These are phyloP conservation scores for Platalea minor DNA, from an alignment of 2,797 vertebrate genomes.

Conservation along the genomic window DNA sequence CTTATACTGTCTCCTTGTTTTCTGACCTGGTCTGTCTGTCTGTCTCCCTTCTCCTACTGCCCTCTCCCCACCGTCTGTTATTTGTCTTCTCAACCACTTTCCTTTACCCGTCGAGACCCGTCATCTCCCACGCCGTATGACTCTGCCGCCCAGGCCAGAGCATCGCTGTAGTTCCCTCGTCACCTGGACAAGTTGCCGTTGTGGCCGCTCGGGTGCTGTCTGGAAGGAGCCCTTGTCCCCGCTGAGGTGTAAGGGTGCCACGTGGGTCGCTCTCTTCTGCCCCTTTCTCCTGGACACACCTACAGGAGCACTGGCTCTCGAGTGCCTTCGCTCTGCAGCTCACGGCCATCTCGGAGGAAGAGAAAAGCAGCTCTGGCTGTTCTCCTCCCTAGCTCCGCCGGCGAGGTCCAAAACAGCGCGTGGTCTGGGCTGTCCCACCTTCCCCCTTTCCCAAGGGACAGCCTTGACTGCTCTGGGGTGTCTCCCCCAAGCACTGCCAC, in stretches of 20 bases:
- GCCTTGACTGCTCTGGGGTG: neutral
- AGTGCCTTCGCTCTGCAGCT: neutral
- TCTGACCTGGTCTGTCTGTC: neutral
- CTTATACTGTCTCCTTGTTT: neutral
- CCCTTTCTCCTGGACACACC: neutral
- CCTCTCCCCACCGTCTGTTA: neutral
- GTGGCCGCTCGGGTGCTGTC: neutral
- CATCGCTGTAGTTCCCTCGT: neutral
- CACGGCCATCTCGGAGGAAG: rapidly evolving
- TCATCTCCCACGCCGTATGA: neutral
- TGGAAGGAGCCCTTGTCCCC: neutral
- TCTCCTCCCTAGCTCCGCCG: rapidly evolving
- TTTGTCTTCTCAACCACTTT: neutral
- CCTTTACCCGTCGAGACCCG: neutral
- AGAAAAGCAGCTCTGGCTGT: neutral
- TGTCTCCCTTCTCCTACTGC: neutral
- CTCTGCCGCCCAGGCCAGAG: rapidly evolving
- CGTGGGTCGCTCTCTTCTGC: neutral
- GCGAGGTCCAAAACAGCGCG: rapidly evolving
- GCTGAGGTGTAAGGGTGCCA: neutral
- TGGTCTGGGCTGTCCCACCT: neutral
- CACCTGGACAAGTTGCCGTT: neutral
- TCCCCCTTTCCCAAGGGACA: neutral
- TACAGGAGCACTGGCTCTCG: neutral
- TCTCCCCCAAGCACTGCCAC: neutral